These are phyloP conservation scores for Paracentrotus lividus DNA, from an alignment of 53 echinoderm and acorn worm species.

Conservation along the genomic window DNA sequence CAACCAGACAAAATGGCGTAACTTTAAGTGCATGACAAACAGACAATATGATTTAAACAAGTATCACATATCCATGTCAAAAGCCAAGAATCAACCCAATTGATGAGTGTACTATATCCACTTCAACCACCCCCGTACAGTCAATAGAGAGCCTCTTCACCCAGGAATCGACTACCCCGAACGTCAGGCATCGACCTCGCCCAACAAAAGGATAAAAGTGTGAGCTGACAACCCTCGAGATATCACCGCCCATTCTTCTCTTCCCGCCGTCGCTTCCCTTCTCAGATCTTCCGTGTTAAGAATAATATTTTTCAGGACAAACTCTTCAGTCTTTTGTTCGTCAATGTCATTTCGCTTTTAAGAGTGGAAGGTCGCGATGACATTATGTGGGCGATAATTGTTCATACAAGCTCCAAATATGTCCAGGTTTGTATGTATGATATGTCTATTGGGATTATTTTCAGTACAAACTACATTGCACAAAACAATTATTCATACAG, in stretches of 20 bases:
- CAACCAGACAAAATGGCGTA: no score
- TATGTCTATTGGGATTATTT: neutral
- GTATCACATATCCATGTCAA: neutral
- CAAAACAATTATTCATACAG: constrained; percentile 11
- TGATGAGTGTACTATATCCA: neutral
- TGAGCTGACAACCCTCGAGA: neutral
- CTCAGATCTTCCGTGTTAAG: constrained; percentile 1
- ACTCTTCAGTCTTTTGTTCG: neutral
- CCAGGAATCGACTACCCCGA: neutral
- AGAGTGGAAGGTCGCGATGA: neutral
- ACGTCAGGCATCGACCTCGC: neutral
- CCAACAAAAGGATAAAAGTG: neutral
- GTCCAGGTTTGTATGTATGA: neutral
- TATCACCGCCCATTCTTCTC: neutral
- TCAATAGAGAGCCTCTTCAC: neutral
- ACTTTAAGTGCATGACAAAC: neutral
- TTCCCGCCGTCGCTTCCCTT: constrained; percentile 2
- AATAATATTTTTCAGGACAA: constrained; percentile 52
- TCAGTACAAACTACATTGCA: neutral
- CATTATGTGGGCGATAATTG: constrained; percentile 12
- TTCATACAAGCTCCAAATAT: neutral
- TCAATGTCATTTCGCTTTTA: constrained; percentile 36
- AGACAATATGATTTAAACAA: neutral
- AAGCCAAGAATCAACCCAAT: neutral
- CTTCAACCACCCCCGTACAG: neutral